These are phyloP conservation scores for Ostrea denselamellosa DNA, from an alignment of 1,140 invertebrate genomes.

Conservation along the genomic window DNA sequence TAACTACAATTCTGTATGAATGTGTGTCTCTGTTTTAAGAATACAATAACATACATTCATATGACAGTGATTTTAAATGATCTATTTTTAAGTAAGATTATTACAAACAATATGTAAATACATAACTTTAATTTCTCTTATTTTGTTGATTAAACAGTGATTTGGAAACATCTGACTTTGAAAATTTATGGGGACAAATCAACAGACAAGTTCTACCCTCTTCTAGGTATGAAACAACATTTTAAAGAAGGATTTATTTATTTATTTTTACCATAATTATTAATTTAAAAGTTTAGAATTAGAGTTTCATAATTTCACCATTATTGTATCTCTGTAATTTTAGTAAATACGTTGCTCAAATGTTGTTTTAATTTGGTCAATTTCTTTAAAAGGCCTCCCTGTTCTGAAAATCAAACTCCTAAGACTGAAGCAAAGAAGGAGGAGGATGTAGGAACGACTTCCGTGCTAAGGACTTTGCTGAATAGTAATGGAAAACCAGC, in stretches of 20 bases:
- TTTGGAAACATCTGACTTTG: conserved; percentile 28
- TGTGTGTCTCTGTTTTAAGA: too few relatives aligned
- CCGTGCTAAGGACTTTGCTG: conserved; percentile 20
- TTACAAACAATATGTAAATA: too few relatives aligned
- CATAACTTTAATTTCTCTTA: conserved; percentile 12
- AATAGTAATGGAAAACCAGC: conserved; percentile 7
- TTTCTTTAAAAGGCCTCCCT: conserved; percentile 21
- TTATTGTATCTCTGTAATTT: conserved; percentile 33
- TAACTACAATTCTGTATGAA: too few relatives aligned
- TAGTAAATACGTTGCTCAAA: background rate
- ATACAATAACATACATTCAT: too few relatives aligned
- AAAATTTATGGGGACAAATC: conserved; percentile 29
- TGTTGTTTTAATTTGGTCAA: conserved; percentile 27
- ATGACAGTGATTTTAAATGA: too few relatives aligned
- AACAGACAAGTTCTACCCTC: conserved; percentile 15
- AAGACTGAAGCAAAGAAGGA: conserved; percentile 27
- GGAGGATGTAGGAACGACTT: conserved; percentile 19
- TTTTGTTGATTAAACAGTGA: conserved; percentile 29
- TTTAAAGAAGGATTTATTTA: conserved; percentile 24
- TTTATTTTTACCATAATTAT: conserved; percentile 25
- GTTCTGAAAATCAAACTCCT: background rate
- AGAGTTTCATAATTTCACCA: background rate
- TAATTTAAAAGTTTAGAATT: conserved; percentile 22
- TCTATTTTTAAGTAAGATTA: too few relatives aligned
- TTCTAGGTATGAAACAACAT: background rate